These are phyloP conservation scores for Styela clava DNA, from an alignment of 23 tunicate genomes.

Conservation along the genomic window DNA sequence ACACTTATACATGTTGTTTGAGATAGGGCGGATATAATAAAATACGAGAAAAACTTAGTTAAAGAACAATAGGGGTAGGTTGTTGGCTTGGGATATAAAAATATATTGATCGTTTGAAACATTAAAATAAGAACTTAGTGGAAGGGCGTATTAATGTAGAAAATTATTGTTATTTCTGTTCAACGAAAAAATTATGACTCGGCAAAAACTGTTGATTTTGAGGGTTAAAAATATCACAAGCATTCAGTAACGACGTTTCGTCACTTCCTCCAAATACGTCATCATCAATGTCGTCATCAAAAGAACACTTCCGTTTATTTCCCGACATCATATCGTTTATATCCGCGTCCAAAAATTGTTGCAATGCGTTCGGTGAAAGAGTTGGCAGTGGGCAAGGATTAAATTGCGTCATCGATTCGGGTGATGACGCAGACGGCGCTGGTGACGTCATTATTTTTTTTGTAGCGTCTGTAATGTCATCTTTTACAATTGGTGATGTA, in stretches of 20 bases:
- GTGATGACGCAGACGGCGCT: not conserved
- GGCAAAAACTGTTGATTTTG: not conserved
- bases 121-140: not conserved
- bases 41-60: no score
- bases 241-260: constrained; percentile 9
- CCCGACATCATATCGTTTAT: constrained; percentile 6
- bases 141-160: not conserved
- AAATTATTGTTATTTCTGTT: not conserved
- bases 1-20: no score
- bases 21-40: no score
- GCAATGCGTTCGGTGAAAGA: constrained; percentile 31
- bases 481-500: not conserved
- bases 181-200: not conserved
- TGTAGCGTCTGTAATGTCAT: not conserved
- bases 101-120: no score
- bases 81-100: no score
- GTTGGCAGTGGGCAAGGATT: constrained; percentile 29
- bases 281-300: constrained; percentile 43
- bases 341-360: constrained; percentile 29
- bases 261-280: constrained; percentile 33
- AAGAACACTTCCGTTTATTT: constrained; percentile 22
- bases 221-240: not conserved
- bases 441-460: not conserved
- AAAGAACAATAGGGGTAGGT: no score
- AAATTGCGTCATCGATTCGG: constrained; percentile 3